Percentiles rank a stretch among this genome's conserved stretches.
Evolutionary conservation across 2,888 invertebrate genomes (phyloP).

Genomic region (Drosophila conformis): DNA sequence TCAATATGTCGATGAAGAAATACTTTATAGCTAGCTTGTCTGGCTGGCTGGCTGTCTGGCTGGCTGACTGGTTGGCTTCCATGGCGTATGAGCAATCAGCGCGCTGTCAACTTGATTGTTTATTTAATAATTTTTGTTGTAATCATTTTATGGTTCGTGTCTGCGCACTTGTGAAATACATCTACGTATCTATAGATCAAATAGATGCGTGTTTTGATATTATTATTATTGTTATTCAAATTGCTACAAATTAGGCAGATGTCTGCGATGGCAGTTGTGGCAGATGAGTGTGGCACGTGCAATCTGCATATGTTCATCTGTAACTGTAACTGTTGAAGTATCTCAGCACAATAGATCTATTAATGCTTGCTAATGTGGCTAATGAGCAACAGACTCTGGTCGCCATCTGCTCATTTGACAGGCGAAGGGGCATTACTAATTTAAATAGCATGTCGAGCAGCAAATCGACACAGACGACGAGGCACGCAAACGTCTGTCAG

Average conservation of each 20-base stretch:
- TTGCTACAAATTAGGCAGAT: slow-evolving; percentile 52
- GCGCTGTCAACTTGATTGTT: slow-evolving; percentile 18
- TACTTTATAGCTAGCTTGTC: slow-evolving; percentile 11
- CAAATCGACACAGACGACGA: slow-evolving; percentile 12
- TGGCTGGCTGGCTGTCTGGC: not conserved
- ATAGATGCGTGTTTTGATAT: not conserved
- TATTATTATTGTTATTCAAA: slow-evolving; percentile 45
- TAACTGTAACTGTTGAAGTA: not conserved
- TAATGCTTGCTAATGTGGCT: slow-evolving; percentile 53
- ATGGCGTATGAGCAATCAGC: slow-evolving; percentile 33
- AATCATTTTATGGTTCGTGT: slow-evolving; percentile 6
- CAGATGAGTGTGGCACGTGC: slow-evolving; percentile 28
- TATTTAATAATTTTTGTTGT: slow-evolving; percentile 31
- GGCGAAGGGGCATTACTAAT: slow-evolving; percentile 67
- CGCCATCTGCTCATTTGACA: slow-evolving; percentile 30
- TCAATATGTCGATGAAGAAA: slow-evolving; percentile 47
- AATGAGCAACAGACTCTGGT: slow-evolving; percentile 38
- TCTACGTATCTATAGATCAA: not conserved
- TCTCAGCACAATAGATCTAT: slow-evolving; percentile 24
- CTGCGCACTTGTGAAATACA: slow-evolving; percentile 4
- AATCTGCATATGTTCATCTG: not conserved
- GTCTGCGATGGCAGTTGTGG: slow-evolving; percentile 1
- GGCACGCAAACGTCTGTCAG: slow-evolving; percentile 3
- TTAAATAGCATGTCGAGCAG: slow-evolving; percentile 62
- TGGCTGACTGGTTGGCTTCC: slow-evolving; percentile 2